These are phyloP conservation scores for Lepidonotus clava DNA, from an alignment of 2,888 invertebrate species.

Conservation along the genomic window DNA sequence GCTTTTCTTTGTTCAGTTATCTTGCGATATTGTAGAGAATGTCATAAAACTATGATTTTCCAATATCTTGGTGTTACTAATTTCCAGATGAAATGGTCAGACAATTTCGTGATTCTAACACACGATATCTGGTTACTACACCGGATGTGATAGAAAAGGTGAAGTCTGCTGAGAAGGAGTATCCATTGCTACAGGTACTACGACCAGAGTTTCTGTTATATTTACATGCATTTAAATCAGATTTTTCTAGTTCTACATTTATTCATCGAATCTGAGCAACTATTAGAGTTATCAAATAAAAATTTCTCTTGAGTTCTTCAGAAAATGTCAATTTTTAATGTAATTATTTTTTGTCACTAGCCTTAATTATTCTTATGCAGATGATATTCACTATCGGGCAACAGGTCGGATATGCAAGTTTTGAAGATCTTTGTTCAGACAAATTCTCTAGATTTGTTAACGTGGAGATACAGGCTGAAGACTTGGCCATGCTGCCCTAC, in stretches of 20 bases:
- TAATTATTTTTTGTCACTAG: too few relatives aligned
- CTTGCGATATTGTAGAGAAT: not conserved
- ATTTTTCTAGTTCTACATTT: too few relatives aligned
- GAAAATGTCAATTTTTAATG: too few relatives aligned
- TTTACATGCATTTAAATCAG: too few relatives aligned
- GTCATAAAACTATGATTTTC: too few relatives aligned
- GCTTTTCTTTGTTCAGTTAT: not conserved
- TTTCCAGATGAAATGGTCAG: not conserved
- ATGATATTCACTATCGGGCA: not conserved
- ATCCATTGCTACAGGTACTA: not conserved
- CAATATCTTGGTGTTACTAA: not conserved
- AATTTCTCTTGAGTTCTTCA: too few relatives aligned
- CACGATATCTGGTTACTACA: not conserved
- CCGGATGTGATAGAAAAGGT: not conserved
- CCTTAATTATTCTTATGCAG: too few relatives aligned
- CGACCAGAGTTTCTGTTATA: too few relatives aligned
- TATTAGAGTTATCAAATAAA: too few relatives aligned
- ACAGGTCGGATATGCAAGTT: not conserved
- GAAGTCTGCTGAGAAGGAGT: not conserved
- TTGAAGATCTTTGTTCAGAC: not conserved
- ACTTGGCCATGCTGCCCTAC: not conserved
- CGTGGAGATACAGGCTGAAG: not conserved
- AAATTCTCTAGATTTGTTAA: too few relatives aligned
- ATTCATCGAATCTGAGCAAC: too few relatives aligned
- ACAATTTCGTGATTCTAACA: not conserved